Base-by-base conservation (phyloP, 2,888 invertebrate genomes). In the Parelbella ahira region DNA sequence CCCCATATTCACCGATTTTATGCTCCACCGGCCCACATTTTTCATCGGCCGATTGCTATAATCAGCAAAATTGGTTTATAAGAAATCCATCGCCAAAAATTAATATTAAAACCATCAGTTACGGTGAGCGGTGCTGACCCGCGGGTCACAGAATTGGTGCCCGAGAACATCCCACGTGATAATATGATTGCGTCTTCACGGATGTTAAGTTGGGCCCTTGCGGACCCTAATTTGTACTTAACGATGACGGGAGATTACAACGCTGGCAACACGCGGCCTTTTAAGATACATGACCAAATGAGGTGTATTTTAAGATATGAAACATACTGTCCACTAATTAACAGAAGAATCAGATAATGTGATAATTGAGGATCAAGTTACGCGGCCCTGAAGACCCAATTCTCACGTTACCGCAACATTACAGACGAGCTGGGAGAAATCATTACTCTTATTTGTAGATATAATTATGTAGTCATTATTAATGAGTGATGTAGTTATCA, bases 121-220 rank as follows among this genome's bases (percentile, higher is more conserved):
- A 23, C 8, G 9, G 27, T 12, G 23, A 42, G 23, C 11, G 21
- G 15, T 15, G 9, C 10, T 49, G 49, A 49, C 47, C 47, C 12
- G 1, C 4, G 28, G 49, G 47, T 49, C 47, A 42, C 20, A 24
- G 36, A 39, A 45, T 48, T 43, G 36, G 29, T 41, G 20, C 46
- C 34, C 18, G 30, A 15, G 44, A 30, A 9, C 30, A 13, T 21
- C 39, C 37, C 43, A 38, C 42, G 32, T 42, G 41, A 15, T 41
- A 33, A 25, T 36, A 41, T 21, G 39, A 21, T 41, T 21, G 33
- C 34, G 21, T 28, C 13, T 34, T 42, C 41, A 33, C 21, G 27
- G 32, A 32, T 32, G 21, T 42, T 42, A 42, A 28, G 27, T 12
- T 13, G 13, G 6, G 9, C 8, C 9, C 15, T 7, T 27, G 7